phyloP scores from a whole-genome alignment of 1,140 invertebrate species.

The Euborellia annulipes region DNA sequence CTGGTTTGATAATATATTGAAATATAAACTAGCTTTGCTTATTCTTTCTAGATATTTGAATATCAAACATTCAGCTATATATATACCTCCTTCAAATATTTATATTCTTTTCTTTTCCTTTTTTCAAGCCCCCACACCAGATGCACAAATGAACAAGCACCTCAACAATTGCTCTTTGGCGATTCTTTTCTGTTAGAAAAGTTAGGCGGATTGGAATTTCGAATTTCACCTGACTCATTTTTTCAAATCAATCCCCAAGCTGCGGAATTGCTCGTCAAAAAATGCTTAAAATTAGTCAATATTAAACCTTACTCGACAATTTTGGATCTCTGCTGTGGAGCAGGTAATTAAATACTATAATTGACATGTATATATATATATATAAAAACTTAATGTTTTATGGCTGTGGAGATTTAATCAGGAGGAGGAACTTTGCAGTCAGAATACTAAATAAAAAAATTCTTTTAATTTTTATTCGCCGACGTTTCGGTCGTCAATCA shows the following conservation, averaged over 20 bases:
- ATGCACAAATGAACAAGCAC: constrained; percentile 23
- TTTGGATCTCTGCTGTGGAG: constrained; percentile 40
- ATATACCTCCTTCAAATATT: too few species aligned
- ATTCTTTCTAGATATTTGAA: constrained; percentile 3
- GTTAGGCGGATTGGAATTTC: constrained; percentile 19
- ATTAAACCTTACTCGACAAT: constrained; percentile 26
- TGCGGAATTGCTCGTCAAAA: constrained; percentile 32
- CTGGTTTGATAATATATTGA: too few species aligned
- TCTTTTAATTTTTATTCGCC: too few species aligned
- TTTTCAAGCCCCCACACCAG: constrained; percentile 22
- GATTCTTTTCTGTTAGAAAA: constrained; percentile 22
- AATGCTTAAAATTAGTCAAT: constrained; percentile 26
- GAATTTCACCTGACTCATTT: constrained; percentile 29
- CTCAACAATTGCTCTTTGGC: constrained; percentile 23
- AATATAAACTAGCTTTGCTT: too few species aligned
- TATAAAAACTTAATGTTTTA: too few species aligned
- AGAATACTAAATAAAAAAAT: too few species aligned
- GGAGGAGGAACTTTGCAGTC: too few species aligned
- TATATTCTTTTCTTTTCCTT: constrained; percentile 1
- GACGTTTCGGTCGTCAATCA: too few species aligned
- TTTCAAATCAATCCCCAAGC: constrained; percentile 28
- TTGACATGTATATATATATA: too few species aligned
- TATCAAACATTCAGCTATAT: neutral
- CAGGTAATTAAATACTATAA: constrained; percentile 26
- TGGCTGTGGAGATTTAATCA: too few species aligned